These are phyloP conservation scores for Drosophila varians DNA, from an alignment of 1,140 invertebrate species.

Conservation along the genomic window DNA sequence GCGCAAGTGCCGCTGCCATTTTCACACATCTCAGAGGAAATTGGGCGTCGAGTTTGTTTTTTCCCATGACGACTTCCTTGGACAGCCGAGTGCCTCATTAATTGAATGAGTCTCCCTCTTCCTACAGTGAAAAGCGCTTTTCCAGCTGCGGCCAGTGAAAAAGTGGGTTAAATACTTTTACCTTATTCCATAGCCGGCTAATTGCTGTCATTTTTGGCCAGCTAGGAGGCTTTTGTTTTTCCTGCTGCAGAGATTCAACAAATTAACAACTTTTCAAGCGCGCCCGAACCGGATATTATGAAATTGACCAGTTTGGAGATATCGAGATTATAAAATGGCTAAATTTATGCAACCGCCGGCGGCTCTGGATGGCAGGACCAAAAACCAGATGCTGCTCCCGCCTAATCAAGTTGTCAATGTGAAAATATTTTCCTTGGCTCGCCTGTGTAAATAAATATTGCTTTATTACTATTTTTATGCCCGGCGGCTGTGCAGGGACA, in stretches of 20 bases:
- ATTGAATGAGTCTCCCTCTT: slow-evolving; percentile 50
- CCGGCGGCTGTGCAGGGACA: slow-evolving; percentile 54
- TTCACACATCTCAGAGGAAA: slow-evolving; percentile 65
- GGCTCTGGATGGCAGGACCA: slow-evolving; percentile 21
- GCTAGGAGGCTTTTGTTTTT: slow-evolving; percentile 39
- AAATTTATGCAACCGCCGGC: slow-evolving; percentile 73
- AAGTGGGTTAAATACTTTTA: slow-evolving; percentile 81
- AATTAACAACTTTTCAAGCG: slow-evolving; percentile 82
- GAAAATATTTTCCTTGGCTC: slow-evolving; percentile 58
- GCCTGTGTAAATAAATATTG: slow-evolving; percentile 10
- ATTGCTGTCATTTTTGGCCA: slow-evolving; percentile 73
- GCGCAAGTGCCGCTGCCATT: slow-evolving; percentile 24
- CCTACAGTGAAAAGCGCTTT: slow-evolving; percentile 68
- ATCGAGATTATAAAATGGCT: slow-evolving; percentile 76
- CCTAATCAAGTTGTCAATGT: slow-evolving; percentile 73
- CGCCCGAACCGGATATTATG: slow-evolving; percentile 78
- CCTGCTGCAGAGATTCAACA: slow-evolving; percentile 38
- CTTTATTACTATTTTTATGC: slow-evolving; percentile 34
- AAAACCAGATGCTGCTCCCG: slow-evolving; percentile 32
- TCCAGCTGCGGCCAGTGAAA: slow-evolving; percentile 6
- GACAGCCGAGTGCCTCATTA: slow-evolving; percentile 55
- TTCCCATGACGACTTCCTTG: slow-evolving; percentile 65
- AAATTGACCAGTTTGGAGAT: slow-evolving; percentile 71
- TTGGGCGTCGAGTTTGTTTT: slow-evolving; percentile 8
- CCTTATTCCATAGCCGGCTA: slow-evolving; percentile 69